Conservation (phyloP, 53 echinoderm and acorn worm genomes). For the Apostichopus leukothele region DNA sequence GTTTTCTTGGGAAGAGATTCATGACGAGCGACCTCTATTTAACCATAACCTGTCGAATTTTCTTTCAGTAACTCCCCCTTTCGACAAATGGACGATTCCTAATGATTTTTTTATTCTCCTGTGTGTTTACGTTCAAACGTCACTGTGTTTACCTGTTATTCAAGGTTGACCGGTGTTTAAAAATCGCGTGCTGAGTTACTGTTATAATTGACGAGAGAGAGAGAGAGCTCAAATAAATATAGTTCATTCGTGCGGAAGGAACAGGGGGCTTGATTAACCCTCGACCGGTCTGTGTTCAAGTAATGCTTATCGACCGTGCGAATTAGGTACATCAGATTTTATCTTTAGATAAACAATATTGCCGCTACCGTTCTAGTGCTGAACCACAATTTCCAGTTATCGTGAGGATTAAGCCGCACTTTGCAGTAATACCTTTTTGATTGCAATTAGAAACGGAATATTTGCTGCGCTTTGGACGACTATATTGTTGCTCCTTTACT, state of each 20-base stretch:
- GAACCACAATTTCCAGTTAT: too few species aligned
- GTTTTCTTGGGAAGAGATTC: too few species aligned
- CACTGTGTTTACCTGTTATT: conserved; percentile 38
- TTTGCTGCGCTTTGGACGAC: too few species aligned
- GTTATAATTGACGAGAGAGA: not conserved
- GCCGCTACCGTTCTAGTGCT: too few species aligned
- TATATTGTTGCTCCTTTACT: too few species aligned
- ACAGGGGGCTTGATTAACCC: not conserved
- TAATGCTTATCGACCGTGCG: not conserved
- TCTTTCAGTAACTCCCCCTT: not conserved
- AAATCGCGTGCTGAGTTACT: not conserved
- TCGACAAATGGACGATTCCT: not conserved
- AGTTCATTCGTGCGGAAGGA: not conserved
- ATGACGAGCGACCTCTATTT: not conserved
- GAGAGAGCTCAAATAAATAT: not conserved
- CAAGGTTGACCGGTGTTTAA: conserved; percentile 36
- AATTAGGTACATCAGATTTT: not conserved
- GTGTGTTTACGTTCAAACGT: conserved; percentile 25
- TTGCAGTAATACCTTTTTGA: too few species aligned
- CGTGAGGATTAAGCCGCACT: too few species aligned
- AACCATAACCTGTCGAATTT: too few species aligned
- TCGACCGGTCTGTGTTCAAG: not conserved
- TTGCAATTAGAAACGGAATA: too few species aligned
- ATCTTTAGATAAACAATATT: not conserved
- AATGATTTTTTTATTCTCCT: not conserved